Evolutionary conservation across 2,113 vertebrate species (phyloP).

Genomic region (Cebidichthys violaceus): DNA sequence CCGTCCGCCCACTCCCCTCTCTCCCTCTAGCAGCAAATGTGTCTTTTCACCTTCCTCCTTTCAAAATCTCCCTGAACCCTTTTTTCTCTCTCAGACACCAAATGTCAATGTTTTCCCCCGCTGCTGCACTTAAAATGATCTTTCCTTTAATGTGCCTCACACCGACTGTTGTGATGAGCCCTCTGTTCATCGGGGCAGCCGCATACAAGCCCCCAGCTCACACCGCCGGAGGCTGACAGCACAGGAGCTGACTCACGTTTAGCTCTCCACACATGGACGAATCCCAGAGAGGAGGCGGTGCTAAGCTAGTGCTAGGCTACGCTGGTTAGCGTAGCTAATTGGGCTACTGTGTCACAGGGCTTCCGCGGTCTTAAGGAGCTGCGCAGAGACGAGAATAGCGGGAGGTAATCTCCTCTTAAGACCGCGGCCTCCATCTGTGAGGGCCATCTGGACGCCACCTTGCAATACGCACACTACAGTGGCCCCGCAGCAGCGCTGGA

Average conservation of each 20-base stretch:
- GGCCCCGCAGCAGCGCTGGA: slow-evolving; percentile 20
- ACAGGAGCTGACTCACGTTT: slow-evolving; percentile 20
- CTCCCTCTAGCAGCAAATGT: neutral
- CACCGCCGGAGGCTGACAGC: neutral
- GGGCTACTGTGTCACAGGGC: slow-evolving; percentile 75
- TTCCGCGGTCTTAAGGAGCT: slow-evolving; percentile 76
- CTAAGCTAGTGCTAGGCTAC: slow-evolving; percentile 50
- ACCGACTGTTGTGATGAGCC: neutral
- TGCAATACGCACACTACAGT: slow-evolving; percentile 1
- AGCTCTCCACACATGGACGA: neutral
- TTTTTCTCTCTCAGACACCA: neutral
- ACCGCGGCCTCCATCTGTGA: slow-evolving; percentile 87
- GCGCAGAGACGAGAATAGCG: slow-evolving; percentile 74
- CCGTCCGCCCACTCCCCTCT: slow-evolving; percentile 16
- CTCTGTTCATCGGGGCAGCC: neutral
- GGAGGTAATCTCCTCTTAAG: slow-evolving; percentile 87
- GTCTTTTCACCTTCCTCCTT: neutral
- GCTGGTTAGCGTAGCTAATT: slow-evolving; percentile 66
- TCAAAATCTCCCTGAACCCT: neutral
- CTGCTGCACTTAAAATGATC: neutral
- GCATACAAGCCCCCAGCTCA: neutral
- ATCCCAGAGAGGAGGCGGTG: neutral
- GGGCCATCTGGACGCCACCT: slow-evolving; percentile 83
- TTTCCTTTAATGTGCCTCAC: neutral
- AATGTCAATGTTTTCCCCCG: neutral